A percentile compares a stretch with the other conserved stretches of the same genome.
Evolutionary conservation across 2,888 invertebrate species (phyloP).

Genomic region (Meteorus colon): DNA sequence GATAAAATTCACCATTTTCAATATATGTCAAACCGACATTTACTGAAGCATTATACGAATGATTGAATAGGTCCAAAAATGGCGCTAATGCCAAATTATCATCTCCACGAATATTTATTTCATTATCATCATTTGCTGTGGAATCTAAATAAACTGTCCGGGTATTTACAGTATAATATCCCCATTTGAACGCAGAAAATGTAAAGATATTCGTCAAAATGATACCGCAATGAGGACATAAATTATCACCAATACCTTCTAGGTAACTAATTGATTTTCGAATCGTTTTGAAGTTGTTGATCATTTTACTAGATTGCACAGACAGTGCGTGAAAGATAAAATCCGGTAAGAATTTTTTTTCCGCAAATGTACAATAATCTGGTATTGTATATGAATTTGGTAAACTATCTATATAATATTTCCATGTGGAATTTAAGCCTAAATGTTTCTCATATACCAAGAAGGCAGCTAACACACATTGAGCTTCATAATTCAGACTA

Average conservation of each 20-base stretch:
- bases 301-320: slow-evolving; percentile 50
- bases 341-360: slow-evolving; percentile 76
- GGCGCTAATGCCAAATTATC: slow-evolving; percentile 84
- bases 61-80: slow-evolving; percentile 93
- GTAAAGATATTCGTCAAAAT: slow-evolving; percentile 74
- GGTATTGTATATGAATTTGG: slow-evolving; percentile 81
- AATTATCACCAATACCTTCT: slow-evolving; percentile 37
- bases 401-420: slow-evolving; percentile 81
- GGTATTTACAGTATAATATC: slow-evolving; percentile 89
- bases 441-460: slow-evolving; percentile 81
- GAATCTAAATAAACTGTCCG: slow-evolving; percentile 86
- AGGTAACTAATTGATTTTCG: slow-evolving; percentile 53
- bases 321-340: slow-evolving; percentile 74
- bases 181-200: slow-evolving; percentile 81
- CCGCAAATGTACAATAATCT: slow-evolving; percentile 78
- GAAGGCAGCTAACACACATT: slow-evolving; percentile 84
- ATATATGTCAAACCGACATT: slow-evolving; percentile 70
- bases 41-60: slow-evolving; percentile 79
- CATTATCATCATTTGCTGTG: slow-evolving; percentile 60
- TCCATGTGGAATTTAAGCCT: slow-evolving; percentile 76
- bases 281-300: slow-evolving; percentile 55
- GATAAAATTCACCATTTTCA: slow-evolving; percentile 73
- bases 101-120: slow-evolving; percentile 54
- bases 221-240: slow-evolving; percentile 72
- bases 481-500: slow-evolving; percentile 73